These are phyloP conservation scores for Aspidapion aeneum DNA, from an alignment of 2,888 invertebrate species.

Conservation along the genomic window DNA sequence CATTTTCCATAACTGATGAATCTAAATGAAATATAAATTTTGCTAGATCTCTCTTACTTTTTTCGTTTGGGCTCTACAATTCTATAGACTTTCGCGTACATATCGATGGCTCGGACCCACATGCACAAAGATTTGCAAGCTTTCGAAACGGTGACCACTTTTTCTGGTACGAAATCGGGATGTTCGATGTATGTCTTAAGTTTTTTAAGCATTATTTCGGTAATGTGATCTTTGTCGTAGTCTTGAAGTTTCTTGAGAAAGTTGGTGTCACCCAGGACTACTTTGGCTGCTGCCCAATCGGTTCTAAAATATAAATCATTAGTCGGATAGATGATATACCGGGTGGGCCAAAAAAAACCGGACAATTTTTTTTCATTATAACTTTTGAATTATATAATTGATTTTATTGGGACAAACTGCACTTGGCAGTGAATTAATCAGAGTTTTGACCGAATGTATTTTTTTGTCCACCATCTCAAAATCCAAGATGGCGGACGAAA, in stretches of 20 bases:
- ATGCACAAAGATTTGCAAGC: conserved; percentile 88
- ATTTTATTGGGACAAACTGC: no score
- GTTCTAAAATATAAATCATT: conserved; percentile 54
- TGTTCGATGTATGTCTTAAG: conserved; percentile 79
- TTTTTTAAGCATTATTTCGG: conserved; percentile 71
- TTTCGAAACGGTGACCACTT: conserved; percentile 80
- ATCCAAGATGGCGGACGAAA: no score
- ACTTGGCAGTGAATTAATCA: no score
- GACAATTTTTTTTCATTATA: no score
- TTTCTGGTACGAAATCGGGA: conserved; percentile 81
- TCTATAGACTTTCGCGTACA: conserved; percentile 81
- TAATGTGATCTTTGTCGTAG: conserved; percentile 84
- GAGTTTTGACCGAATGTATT: no score
- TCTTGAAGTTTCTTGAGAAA: conserved; percentile 79
- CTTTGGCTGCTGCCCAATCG: conserved; percentile 83
- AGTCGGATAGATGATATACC: no score
- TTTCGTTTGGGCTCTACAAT: conserved; percentile 86
- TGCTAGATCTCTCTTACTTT: no score
- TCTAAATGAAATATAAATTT: no score
- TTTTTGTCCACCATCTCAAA: no score
- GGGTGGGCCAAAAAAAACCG: not conserved
- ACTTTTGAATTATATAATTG: no score
- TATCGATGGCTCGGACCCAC: conserved; percentile 90
- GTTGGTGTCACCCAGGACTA: conserved; percentile 74
- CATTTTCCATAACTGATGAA: no score